Conservation (phyloP, 2,888 invertebrate genomes). For the Drosophila cracens region DNA sequence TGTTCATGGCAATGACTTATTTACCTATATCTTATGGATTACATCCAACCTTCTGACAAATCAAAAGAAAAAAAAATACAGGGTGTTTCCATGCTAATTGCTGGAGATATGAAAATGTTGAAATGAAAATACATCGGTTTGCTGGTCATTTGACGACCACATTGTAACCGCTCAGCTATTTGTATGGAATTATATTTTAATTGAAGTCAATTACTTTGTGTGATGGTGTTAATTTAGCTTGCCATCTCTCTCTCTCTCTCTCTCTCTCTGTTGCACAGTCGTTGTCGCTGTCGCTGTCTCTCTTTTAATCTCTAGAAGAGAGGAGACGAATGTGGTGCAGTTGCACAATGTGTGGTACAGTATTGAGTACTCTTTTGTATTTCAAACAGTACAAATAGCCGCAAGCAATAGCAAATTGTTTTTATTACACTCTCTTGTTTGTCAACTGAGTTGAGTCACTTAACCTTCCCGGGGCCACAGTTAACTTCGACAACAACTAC, state of each 20-base stretch:
- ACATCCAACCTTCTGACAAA: background rate
- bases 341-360: conserved; percentile 30
- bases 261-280: background rate
- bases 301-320: background rate
- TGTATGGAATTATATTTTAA: conserved; percentile 75
- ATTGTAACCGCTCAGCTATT: conserved; percentile 37
- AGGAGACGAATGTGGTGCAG: conserved; percentile 16
- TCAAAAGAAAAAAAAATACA: background rate
- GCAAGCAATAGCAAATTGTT: conserved; percentile 64
- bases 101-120: background rate
- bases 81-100: conserved; percentile 25
- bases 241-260: conserved; percentile 2
- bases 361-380: conserved; percentile 29
- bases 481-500: conserved; percentile 21
- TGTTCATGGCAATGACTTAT: background rate
- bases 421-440: conserved; percentile 64
- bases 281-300: background rate
- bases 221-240: conserved; percentile 80
- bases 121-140: conserved; percentile 20
- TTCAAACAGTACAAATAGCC: conserved; percentile 61
- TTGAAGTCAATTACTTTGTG: conserved; percentile 83
- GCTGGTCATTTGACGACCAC: conserved; percentile 33
- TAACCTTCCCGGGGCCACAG: conserved; percentile 47
- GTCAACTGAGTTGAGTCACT: conserved; percentile 49
- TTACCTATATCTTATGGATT: background rate